Percentiles rank a stretch among this genome's conserved stretches.
Conservation (phyloP, 2,113 vertebrate genomes). For the Corythoichthys intestinalis region DNA sequence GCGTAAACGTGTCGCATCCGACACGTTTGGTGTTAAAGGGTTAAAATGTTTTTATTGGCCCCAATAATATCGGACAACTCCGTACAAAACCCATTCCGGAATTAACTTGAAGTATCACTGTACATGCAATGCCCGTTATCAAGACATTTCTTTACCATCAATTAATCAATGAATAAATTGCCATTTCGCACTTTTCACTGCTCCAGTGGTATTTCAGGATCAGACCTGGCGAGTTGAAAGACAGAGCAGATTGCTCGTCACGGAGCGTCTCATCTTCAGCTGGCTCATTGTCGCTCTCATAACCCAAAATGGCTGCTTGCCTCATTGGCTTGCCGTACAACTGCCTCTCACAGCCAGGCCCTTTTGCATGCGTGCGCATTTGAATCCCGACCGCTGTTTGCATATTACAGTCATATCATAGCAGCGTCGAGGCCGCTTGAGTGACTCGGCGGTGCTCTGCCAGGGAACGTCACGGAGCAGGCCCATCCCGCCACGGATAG, state of each 20-base stretch:
- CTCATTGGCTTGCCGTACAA: conserved; percentile 36
- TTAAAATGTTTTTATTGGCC: no score
- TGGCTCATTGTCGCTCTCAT: conserved; percentile 23
- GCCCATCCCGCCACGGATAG: conserved; percentile 32
- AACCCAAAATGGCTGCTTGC: conserved; percentile 35
- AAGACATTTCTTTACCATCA: no score
- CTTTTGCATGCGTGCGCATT: conserved; percentile 24
- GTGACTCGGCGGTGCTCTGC: conserved; percentile 24
- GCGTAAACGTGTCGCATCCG: no score
- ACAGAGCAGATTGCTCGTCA: conserved; percentile 12
- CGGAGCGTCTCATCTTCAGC: conserved; percentile 22
- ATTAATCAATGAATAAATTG: no score
- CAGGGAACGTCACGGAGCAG: conserved; percentile 19
- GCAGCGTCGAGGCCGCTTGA: conserved; percentile 18
- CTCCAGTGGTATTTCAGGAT: conserved; percentile 25
- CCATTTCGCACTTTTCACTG: conserved; percentile 16
- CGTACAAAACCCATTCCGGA: no score
- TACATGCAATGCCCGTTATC: no score
- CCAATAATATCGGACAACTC: no score
- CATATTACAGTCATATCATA: conserved; percentile 16
- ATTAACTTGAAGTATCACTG: no score
- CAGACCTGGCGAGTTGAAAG: conserved; percentile 15
- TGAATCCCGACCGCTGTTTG: conserved; percentile 41
- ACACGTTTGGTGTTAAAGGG: no score
- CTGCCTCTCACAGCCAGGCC: conserved; percentile 14